A percentile compares a stretch with the other conserved stretches of the same genome.
Evolutionary conservation across 2,113 vertebrate genomes (phyloP).

Genomic region (Pipa parva): DNA sequence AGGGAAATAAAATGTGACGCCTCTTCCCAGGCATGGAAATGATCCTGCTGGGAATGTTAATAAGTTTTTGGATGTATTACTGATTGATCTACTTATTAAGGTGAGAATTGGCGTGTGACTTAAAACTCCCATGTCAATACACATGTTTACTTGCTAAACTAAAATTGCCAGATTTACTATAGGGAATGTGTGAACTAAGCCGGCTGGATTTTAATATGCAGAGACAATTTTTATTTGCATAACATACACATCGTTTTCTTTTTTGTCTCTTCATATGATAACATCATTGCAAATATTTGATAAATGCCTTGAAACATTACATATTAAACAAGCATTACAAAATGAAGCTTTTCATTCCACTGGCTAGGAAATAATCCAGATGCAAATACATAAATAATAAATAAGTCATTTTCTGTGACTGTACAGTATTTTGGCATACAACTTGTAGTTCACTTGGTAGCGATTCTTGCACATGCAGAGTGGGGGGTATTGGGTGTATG

Average conservation of each 20-base stretch:
- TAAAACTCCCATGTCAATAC: not conserved
- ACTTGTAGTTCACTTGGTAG: too few relatives aligned
- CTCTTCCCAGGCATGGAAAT: not conserved
- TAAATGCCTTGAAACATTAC: too few relatives aligned
- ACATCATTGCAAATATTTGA: too few relatives aligned
- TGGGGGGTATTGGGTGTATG: too few relatives aligned
- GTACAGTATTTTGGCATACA: too few relatives aligned
- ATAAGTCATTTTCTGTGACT: too few relatives aligned
- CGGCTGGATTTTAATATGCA: not conserved
- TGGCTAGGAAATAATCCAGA: too few relatives aligned
- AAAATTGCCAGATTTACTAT: not conserved
- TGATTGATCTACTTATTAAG: constrained; percentile 2
- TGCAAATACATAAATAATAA: too few relatives aligned
- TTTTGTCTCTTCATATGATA: too few relatives aligned
- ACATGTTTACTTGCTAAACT: not conserved
- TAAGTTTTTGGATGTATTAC: not conserved
- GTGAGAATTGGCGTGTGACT: not conserved
- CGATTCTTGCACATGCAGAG: too few relatives aligned
- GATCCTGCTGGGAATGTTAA: constrained; percentile 1
- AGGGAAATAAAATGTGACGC: constrained; percentile 1
- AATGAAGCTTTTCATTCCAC: too few relatives aligned
- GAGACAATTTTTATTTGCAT: not conserved
- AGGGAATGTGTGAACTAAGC: not conserved
- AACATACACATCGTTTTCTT: not conserved
- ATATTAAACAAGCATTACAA: too few relatives aligned